phyloP scores from a whole-genome alignment of 37 sponge, comb jelly and placozoan genomes.

The Chondrilla cf. caribensis region DNA sequence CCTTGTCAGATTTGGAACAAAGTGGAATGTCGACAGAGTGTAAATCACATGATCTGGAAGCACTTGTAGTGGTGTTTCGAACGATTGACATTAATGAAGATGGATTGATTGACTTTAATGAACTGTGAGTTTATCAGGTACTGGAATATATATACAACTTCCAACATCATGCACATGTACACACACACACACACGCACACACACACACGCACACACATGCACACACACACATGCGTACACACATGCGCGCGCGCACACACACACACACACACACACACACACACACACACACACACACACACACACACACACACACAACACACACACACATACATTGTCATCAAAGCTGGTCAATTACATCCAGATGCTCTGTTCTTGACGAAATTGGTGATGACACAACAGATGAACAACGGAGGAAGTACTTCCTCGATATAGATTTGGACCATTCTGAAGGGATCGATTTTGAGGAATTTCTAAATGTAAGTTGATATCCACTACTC shows the following conservation, averaged over 20 bases:
- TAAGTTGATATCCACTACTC: neutral
- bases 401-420: conserved; percentile 29
- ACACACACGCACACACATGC: too few species aligned
- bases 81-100: conserved; percentile 51
- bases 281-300: too few species aligned
- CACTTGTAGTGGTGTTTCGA: neutral
- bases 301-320: too few species aligned
- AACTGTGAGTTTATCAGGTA: conserved; percentile 30
- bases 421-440: conserved; percentile 36
- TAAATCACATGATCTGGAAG: neutral
- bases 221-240: too few species aligned
- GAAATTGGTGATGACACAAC: conserved; percentile 36
- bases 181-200: too few species aligned
- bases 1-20: too few species aligned
- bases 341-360: too few species aligned
- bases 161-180: neutral
- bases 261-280: too few species aligned
- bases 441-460: conserved; percentile 51
- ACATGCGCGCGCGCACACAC: too few species aligned
- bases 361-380: conserved; percentile 40
- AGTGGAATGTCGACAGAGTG: neutral
- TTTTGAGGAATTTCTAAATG: conserved; percentile 53
- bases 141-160: neutral
- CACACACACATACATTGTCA: too few species aligned
- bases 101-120: conserved; percentile 51